Percentiles rank a stretch among this genome's conserved stretches.
Evolutionary conservation across 2,888 invertebrate species (phyloP).

Genomic region (Halocaridina rubra): DNA sequence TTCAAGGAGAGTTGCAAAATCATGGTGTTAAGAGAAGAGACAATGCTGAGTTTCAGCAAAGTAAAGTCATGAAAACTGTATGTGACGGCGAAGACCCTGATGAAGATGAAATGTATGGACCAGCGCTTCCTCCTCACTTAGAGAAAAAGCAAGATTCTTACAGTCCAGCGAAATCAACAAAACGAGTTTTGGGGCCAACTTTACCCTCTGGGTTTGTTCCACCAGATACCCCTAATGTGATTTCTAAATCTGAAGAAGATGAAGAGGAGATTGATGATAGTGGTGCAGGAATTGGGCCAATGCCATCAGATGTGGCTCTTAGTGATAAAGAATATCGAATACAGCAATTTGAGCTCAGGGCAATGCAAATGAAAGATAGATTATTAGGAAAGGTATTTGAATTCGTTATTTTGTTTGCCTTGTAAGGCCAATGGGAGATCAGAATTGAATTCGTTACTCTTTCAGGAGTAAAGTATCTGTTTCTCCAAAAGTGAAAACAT

Average conservation of each 20-base stretch:
- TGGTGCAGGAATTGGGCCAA: background rate
- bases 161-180: background rate
- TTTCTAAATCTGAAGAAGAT: background rate
- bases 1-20: background rate
- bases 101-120: conserved; percentile 39
- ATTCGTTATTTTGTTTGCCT: no score
- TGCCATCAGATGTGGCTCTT: conserved; percentile 12
- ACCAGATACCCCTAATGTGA: background rate
- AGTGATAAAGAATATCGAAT: conserved; percentile 24
- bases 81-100: background rate
- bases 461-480: background rate
- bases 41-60: no score
- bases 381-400: conserved; percentile 34
- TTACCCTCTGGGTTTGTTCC: conserved; percentile 3
- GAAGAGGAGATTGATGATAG: background rate
- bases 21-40: background rate
- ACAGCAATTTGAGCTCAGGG: conserved; percentile 27
- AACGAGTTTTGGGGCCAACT: background rate
- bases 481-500: no score
- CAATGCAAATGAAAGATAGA: conserved; percentile 34
- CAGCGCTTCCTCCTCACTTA: conserved; percentile 41
- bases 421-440: no score
- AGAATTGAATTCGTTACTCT: no score
- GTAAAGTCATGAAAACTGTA: background rate
- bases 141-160: no score